These are phyloP conservation scores for Brachionus manjavacas DNA, from an alignment of 1,140 invertebrate species.

Conservation along the genomic window DNA sequence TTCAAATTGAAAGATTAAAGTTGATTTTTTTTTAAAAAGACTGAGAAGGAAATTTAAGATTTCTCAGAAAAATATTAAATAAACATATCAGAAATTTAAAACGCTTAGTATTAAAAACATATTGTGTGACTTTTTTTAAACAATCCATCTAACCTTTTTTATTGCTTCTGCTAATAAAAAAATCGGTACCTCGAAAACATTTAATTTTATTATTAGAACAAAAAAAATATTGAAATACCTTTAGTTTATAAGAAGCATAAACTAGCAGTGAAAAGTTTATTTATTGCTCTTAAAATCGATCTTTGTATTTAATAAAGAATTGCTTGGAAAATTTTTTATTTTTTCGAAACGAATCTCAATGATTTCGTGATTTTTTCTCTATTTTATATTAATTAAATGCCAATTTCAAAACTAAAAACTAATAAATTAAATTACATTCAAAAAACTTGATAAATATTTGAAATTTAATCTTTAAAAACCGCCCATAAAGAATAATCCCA, in stretches of 20 bases:
- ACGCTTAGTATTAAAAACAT: neutral
- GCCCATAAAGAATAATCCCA: neutral
- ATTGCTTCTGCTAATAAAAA: neutral
- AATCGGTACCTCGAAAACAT: neutral
- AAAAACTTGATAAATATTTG: constrained; percentile 7
- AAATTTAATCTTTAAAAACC: constrained; percentile 2
- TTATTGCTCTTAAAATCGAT: neutral
- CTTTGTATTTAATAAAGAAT: neutral
- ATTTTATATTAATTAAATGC: constrained; percentile 27
- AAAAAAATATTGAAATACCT: neutral
- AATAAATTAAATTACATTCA: constrained; percentile 22
- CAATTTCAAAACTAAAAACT: neutral
- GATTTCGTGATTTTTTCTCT: constrained; percentile 2
- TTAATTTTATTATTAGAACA: neutral
- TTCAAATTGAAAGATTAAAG: no score
- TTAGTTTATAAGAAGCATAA: neutral
- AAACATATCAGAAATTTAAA: neutral
- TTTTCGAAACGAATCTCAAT: neutral
- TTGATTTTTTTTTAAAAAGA: neutral
- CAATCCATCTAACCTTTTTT: neutral
- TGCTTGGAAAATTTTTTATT: neutral
- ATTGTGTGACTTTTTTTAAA: neutral
- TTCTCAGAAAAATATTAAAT: neutral
- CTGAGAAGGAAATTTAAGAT: neutral
- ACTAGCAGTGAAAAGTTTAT: neutral